These are phyloP conservation scores for Psittacula derbiana DNA, from an alignment of 2,797 vertebrate species.

Conservation along the genomic window DNA sequence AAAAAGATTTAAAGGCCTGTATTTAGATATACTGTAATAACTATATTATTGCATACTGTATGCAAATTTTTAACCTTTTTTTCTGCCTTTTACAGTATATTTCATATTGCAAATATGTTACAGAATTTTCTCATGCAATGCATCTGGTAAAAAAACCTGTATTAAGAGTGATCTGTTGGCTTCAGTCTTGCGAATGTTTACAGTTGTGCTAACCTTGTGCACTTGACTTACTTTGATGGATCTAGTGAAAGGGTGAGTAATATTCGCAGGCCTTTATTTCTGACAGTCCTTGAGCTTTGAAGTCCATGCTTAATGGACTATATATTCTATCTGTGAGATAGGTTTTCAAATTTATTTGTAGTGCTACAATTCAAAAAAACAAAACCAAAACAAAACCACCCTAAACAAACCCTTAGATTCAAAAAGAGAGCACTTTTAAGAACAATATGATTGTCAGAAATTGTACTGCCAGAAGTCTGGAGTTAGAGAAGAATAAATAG, in stretches of 20 bases:
- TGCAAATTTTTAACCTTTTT: neutral
- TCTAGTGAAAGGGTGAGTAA: neutral
- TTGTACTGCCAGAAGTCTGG: neutral
- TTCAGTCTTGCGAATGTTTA: neutral
- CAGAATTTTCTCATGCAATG: neutral
- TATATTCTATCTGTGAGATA: neutral
- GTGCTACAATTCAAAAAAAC: neutral
- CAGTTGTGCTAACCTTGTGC: neutral
- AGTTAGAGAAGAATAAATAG: neutral
- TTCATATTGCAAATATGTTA: neutral
- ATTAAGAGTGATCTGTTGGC: neutral
- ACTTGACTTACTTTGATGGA: neutral
- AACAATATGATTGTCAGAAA: neutral
- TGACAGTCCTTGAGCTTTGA: neutral
- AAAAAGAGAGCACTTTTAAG: neutral
- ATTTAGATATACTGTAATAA: neutral
- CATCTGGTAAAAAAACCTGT: neutral
- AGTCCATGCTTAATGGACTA: neutral
- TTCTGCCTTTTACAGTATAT: neutral
- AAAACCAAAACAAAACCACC: neutral
- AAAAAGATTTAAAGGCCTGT: neutral
- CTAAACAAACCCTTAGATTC: neutral
- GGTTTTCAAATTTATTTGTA: neutral
- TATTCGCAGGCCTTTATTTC: neutral
- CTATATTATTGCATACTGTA: neutral